Evolutionary conservation across 2,888 invertebrate species (phyloP).

Genomic region (Octonoba sinensis): DNA sequence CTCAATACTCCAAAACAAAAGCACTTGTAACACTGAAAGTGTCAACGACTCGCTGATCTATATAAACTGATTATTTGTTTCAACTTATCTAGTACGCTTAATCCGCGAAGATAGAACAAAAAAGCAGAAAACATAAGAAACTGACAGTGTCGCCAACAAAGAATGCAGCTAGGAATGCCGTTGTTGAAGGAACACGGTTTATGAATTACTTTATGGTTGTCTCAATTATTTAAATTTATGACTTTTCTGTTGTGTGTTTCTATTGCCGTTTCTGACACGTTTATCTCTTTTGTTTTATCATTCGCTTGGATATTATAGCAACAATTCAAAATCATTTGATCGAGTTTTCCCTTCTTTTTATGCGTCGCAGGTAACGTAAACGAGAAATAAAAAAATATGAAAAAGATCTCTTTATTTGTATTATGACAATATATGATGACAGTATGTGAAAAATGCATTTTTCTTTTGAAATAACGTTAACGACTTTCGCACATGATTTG

Average conservation of each 20-base stretch:
- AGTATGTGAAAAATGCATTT: too few relatives aligned
- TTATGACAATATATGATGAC: too few relatives aligned
- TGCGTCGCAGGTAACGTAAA: too few relatives aligned
- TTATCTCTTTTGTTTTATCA: not conserved
- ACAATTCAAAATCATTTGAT: not conserved
- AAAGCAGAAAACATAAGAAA: constrained; percentile 6
- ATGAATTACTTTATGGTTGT: constrained; percentile 1
- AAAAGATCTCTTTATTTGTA: too few relatives aligned
- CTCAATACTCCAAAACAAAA: not conserved
- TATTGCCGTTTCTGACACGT: not conserved
- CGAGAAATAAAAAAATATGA: too few relatives aligned
- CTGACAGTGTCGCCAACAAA: not conserved
- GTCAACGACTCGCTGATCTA: constrained; percentile 44
- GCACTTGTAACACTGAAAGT: constrained; percentile 2
- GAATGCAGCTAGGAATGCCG: constrained; percentile 30
- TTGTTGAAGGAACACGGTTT: constrained; percentile 9
- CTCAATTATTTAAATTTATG: not conserved
- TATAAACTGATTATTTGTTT: constrained; percentile 25
- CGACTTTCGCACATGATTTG: too few relatives aligned
- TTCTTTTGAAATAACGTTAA: too few relatives aligned
- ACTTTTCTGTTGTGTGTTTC: not conserved
- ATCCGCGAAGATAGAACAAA: constrained; percentile 16
- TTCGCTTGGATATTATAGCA: not conserved
- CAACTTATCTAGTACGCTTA: constrained; percentile 25
- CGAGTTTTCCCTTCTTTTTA: too few relatives aligned